Percentiles rank a stretch among this genome's conserved stretches.
Conservation (phyloP, 1,140 invertebrate genomes). For the Drosophila murphyi region DNA sequence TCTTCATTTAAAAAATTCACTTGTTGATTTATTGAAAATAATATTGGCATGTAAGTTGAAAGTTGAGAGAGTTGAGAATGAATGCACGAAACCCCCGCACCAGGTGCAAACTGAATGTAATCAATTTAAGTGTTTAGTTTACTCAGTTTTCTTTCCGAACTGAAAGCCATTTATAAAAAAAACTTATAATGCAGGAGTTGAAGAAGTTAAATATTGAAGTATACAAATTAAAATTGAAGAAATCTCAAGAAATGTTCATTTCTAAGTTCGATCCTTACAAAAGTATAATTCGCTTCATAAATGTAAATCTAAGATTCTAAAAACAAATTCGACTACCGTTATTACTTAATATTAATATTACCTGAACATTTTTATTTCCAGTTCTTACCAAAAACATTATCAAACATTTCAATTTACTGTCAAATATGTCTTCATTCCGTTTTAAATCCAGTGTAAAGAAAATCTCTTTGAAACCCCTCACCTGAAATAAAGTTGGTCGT, state of each 20-base stretch:
- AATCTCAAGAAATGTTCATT: no score
- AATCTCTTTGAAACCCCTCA: not conserved
- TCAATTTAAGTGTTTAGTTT: slow-evolving; percentile 61
- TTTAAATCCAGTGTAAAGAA: not conserved
- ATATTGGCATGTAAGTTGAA: slow-evolving; percentile 45
- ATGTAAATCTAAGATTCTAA: no score
- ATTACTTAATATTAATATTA: no score
- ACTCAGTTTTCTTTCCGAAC: not conserved
- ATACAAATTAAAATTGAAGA: not conserved
- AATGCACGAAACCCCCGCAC: slow-evolving; percentile 12
- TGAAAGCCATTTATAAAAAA: slow-evolving; percentile 6
- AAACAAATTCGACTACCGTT: no score
- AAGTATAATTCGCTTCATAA: no score
- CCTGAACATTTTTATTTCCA: no score
- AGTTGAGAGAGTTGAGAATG: not conserved
- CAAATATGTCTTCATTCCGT: no score
- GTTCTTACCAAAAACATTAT: no score
- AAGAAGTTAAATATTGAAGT: no score
- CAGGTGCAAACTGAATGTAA: slow-evolving; percentile 50
- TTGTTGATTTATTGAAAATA: slow-evolving; percentile 78
- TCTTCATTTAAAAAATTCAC: slow-evolving; percentile 71
- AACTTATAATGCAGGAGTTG: no score
- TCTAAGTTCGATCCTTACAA: no score
- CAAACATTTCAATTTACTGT: no score
- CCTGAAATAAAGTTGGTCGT: slow-evolving; percentile 12